A percentile compares a stretch with the other conserved stretches of the same genome.
These are phyloP conservation scores for Sarcophaga bullata DNA, from an alignment of 1,140 invertebrate genomes.

Conservation along the genomic window DNA sequence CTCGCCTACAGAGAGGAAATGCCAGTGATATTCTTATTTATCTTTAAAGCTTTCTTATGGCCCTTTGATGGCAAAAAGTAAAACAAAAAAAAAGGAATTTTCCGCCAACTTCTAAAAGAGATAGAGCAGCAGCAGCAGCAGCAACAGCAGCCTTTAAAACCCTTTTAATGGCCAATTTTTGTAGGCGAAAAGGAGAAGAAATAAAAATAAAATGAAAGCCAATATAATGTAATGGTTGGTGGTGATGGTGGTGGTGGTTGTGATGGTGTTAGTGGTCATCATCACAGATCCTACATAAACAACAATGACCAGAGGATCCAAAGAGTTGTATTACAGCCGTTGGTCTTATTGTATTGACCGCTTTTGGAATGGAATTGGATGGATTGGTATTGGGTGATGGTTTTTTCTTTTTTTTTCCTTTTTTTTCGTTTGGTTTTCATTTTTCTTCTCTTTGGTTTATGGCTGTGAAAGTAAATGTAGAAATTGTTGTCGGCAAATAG, in stretches of 20 bases:
- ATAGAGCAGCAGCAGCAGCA: not conserved
- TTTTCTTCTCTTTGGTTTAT: too few relatives aligned
- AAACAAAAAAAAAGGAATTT: too few relatives aligned
- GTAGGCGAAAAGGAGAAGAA: conserved; percentile 17
- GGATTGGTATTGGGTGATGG: conserved; percentile 8
- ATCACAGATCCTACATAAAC: not conserved
- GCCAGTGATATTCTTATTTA: too few relatives aligned
- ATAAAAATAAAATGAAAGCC: conserved; percentile 11
- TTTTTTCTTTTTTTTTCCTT: not conserved
- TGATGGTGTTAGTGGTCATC: not conserved
- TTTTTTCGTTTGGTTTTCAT: too few relatives aligned
- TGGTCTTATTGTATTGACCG: not conserved
- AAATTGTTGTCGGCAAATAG: not conserved
- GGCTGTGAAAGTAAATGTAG: conserved; percentile 9
- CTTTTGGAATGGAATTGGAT: not conserved
- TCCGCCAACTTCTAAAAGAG: not conserved
- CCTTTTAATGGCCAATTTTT: not conserved
- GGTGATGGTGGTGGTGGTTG: not conserved
- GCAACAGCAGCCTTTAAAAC: not conserved
- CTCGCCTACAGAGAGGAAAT: too few relatives aligned
- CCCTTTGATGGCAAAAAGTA: too few relatives aligned
- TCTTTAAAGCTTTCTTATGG: too few relatives aligned
- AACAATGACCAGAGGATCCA: not conserved
- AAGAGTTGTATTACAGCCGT: not conserved
- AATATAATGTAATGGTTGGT: not conserved